Evolutionary conservation across 2,797 vertebrate species (phyloP).

Genomic region (Vireo griseus): DNA sequence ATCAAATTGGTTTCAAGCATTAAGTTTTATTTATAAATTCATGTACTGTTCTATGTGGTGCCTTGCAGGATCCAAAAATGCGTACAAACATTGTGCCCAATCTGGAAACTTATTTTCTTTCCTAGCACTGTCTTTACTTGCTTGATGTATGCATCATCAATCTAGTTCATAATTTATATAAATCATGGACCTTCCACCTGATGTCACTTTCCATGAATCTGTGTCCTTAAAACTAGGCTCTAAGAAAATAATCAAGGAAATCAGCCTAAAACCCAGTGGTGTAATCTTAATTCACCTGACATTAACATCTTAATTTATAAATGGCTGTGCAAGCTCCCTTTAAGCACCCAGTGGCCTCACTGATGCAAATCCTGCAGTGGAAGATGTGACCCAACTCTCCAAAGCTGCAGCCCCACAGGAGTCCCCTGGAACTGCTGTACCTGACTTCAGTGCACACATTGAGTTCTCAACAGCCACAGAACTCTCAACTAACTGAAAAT

Average conservation of each 20-base stretch:
- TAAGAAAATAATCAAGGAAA: not conserved
- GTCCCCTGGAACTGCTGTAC: not conserved
- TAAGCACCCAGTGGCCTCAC: not conserved
- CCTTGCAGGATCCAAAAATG: not conserved
- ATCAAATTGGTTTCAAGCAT: not conserved
- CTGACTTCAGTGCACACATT: not conserved
- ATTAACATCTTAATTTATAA: not conserved
- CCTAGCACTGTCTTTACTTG: not conserved
- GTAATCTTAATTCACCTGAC: not conserved
- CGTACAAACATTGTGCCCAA: not conserved
- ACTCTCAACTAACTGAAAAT: not conserved
- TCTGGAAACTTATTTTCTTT: not conserved
- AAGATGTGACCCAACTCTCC: not conserved
- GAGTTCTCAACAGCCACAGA: not conserved
- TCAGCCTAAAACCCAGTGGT: not conserved
- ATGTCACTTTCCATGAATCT: not conserved
- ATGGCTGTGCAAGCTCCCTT: not conserved
- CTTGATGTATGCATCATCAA: not conserved
- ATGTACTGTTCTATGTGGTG: not conserved
- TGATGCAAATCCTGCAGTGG: not conserved
- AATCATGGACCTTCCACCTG: not conserved
- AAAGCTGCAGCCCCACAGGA: not conserved
- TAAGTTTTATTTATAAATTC: not conserved
- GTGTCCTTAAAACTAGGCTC: not conserved
- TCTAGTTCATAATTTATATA: not conserved